Evolutionary conservation across 2,888 invertebrate genomes (phyloP), one percentile per base, ranked within the genome.

Genomic region (Automeris io): DNA sequence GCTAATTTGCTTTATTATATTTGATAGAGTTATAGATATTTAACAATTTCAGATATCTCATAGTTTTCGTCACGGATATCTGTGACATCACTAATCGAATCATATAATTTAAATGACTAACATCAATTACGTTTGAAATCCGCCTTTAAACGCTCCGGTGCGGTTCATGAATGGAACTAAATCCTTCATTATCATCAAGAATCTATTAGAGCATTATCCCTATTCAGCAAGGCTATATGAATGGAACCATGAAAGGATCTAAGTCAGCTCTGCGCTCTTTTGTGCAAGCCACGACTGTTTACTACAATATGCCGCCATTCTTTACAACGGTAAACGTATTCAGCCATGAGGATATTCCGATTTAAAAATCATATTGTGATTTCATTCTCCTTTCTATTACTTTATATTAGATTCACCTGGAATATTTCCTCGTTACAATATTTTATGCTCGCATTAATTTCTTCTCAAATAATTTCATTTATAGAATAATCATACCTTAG

Each of bases 181-280:
- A 36, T 35, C 33, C 35, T 11, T 32, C 31, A 47, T 40, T 45
- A 51, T 52, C 57, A 48, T 56, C 52, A 57, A 12, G 33, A 56
- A 51, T 45, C 56, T 57, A 56, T 56, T 56, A 54, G 45, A 49
- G 40, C 19, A 38, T 41, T 46, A 46, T 53, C 48, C 24, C 29
- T 8, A 42, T 44, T 48, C 49, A 51, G 49, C 45, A 35, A 45
- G 35, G 16, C 26, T 39, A 2, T 23, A 37, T 50, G 43, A 55
- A 54, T 52, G 12, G 47, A 39, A 25, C 12, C 12, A 12, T 39
- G 47, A 47, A 47, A 43, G 46, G 33, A 39, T 34, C 35, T 29
- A 29, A 23, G 29, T 29, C 36, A 21, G 21, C 21, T 21, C 21
- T 12, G 19, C 37, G 39, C 18, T 22, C 46, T 24, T 40, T 52